These are phyloP conservation scores for Pristionchus arcanus DNA, from an alignment of 2,888 invertebrate genomes.

Conservation along the genomic window DNA sequence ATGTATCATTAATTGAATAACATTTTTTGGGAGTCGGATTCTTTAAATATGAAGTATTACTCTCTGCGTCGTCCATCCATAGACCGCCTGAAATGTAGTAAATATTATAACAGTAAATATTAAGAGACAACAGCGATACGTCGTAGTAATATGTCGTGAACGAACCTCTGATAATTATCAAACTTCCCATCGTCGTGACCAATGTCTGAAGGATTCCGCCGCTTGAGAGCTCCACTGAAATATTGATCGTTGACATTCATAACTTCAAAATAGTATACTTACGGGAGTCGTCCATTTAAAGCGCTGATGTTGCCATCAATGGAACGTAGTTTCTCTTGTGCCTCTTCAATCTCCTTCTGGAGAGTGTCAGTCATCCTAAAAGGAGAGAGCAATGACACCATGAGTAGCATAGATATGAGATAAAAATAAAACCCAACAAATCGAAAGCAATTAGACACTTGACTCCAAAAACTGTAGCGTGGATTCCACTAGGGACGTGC, in stretches of 20 bases:
- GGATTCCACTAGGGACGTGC: no score
- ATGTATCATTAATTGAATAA: background rate
- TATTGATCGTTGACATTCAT: background rate
- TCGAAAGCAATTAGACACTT: background rate
- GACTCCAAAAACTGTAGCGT: background rate
- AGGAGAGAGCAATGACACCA: background rate
- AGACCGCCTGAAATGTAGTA: background rate
- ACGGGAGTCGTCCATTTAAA: conserved; percentile 45
- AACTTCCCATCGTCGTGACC: conserved; percentile 30
- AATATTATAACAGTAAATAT: background rate
- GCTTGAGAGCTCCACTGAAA: conserved; percentile 49
- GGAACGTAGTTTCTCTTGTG: conserved; percentile 54
- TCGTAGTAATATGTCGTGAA: background rate
- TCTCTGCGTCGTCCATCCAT: conserved; percentile 46
- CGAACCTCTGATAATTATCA: conserved; percentile 18
- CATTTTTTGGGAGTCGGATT: background rate
- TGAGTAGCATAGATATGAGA: background rate
- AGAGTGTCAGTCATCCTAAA: conserved; percentile 56
- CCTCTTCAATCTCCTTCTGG: conserved; percentile 55
- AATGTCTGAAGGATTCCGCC: background rate
- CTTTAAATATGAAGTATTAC: conserved; percentile 27
- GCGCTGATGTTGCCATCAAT: conserved; percentile 56
- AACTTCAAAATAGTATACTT: background rate
- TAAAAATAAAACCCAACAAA: background rate
- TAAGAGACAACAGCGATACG: background rate